A percentile compares a stretch with the other conserved stretches of the same genome.
Conservation (phyloP, 2,797 vertebrate genomes). For the Cephalopachus bancanus region DNA sequence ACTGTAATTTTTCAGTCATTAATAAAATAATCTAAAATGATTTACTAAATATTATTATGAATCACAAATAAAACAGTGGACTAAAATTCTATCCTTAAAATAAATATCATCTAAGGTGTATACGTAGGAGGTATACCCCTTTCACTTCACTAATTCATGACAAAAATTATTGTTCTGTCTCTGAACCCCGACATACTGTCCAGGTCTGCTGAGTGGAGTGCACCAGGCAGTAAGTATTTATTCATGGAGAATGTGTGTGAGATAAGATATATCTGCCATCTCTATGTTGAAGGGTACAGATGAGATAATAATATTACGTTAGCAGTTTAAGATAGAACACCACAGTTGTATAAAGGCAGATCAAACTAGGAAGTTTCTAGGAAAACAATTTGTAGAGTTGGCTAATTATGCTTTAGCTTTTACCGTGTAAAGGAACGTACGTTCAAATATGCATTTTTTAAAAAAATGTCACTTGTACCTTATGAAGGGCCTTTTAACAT, state of each 20-base stretch:
- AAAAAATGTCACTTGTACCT: conserved; percentile 17
- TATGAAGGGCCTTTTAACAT: background rate
- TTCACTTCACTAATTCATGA: background rate
- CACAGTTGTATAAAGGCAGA: background rate
- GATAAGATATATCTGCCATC: background rate
- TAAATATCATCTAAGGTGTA: background rate
- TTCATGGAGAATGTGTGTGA: background rate
- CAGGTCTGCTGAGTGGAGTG: background rate
- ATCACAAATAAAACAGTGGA: background rate
- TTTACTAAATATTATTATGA: background rate
- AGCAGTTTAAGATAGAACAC: too few relatives aligned
- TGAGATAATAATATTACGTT: background rate
- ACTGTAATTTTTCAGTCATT: background rate
- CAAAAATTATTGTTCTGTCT: background rate
- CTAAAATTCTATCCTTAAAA: background rate
- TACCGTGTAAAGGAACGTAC: background rate
- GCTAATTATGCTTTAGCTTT: background rate
- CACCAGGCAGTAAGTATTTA: background rate
- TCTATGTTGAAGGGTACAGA: background rate
- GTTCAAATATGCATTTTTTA: background rate
- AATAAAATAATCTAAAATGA: background rate
- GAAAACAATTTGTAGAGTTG: background rate
- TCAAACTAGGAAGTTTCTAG: background rate
- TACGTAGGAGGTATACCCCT: accelerated
- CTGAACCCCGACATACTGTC: background rate